phyloP scores from a whole-genome alignment of 2,797 vertebrate species.

The Spea hammondii region DNA sequence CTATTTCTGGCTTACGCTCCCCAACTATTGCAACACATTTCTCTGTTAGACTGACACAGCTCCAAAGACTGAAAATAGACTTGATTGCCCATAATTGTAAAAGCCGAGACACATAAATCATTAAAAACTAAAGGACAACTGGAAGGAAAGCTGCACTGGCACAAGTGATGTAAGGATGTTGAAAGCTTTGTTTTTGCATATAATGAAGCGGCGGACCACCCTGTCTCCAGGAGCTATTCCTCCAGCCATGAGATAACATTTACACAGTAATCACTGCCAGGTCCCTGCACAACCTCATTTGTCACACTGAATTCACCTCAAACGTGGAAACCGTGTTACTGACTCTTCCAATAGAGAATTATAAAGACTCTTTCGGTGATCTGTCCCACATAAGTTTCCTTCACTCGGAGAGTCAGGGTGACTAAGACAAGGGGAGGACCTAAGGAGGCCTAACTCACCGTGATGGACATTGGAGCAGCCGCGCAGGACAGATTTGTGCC shows the following conservation, averaged over 20 bases:
- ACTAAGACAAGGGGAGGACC: too few relatives aligned
- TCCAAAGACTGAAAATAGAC: slow-evolving; percentile 39
- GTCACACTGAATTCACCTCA: too few relatives aligned
- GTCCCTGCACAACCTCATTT: not conserved
- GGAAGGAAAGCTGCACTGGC: slow-evolving; percentile 1
- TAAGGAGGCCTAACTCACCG: too few relatives aligned
- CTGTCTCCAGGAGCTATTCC: slow-evolving; percentile 2
- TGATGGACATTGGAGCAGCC: too few relatives aligned
- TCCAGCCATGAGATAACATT: slow-evolving; percentile 13
- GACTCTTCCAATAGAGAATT: too few relatives aligned
- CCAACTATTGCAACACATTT: slow-evolving; percentile 34
- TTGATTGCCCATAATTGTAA: slow-evolving; percentile 27
- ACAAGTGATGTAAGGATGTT: not conserved
- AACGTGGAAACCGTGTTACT: too few relatives aligned
- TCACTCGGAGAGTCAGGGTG: too few relatives aligned
- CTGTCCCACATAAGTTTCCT: too few relatives aligned
- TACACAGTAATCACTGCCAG: slow-evolving; percentile 1
- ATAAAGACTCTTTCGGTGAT: too few relatives aligned
- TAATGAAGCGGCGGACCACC: slow-evolving; percentile 32
- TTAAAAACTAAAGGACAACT: slow-evolving; percentile 2
- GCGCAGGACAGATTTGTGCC: too few relatives aligned
- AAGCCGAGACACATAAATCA: slow-evolving; percentile 35
- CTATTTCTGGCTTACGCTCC: slow-evolving; percentile 25
- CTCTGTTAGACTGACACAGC: slow-evolving; percentile 24
- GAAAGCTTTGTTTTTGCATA: not conserved